Base-by-base conservation (phyloP, 2,888 invertebrate genomes). In the Chrysotoxum bicinctum region DNA sequence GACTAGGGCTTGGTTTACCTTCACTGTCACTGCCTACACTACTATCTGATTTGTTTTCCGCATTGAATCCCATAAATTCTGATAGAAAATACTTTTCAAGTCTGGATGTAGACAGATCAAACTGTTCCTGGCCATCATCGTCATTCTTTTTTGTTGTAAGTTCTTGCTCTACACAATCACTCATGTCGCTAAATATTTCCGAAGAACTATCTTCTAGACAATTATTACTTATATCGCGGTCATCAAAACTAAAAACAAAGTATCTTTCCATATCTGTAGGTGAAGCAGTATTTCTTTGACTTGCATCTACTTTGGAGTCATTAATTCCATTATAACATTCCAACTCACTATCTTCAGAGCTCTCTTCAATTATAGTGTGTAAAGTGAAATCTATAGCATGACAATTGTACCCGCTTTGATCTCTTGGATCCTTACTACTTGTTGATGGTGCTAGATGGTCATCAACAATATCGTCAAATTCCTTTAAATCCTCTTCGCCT, bases 361-460 rank as follows among this genome's bases (percentile, higher is more conserved):
- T 97, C 92, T 98, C 98, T 92, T 98, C 98, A 32, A 97, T 96
- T 88, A 98, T 98, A 0, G 98, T 98, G 90, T 98, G 98, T 87
- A 98, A 93, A 1, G 97, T 97, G 90, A 97, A 97, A 92, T 98
- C 77, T 89, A 97, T 95, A 1, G 95, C 95, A 75, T 96, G 94
- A 69, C 97, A 94, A 90, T 96, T 96, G 90, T 97, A 97, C n/a
- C 95, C 95, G 5, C 96, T 93, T 54, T 97, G 93, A 87, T 97
- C 97, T 84, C 97, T 97, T 89, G 97, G 96, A 62, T 43, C 16
- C 43, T n/a, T 23, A n/a, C 0, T 23, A 1, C 14, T 23, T n/a
- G 6, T 9, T 21, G 26, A 16, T 30, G 26, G 9, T 43, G 10
- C 9, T 19, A 30, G 0, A 6, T 96, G 94, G 89, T 96, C 95